Evolutionary conservation across 2,113 vertebrate species (phyloP).

Genomic region (Xiphophorus hellerii): DNA sequence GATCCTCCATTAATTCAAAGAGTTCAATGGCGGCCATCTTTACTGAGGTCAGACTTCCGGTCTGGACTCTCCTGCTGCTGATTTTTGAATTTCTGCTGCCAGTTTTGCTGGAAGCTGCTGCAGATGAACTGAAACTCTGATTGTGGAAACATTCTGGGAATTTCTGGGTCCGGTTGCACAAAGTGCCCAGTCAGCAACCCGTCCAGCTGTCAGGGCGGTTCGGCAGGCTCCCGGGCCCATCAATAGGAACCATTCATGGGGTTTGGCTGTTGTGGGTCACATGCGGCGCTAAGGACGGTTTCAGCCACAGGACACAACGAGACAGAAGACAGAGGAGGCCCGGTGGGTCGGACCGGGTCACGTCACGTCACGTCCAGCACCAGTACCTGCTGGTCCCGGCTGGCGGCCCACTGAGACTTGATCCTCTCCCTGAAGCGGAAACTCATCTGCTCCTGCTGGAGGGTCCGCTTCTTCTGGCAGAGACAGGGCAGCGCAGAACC

Average conservation of each 20-base stretch:
- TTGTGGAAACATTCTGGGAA: conserved; percentile 3
- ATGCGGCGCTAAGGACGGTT: background rate
- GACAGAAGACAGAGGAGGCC: background rate
- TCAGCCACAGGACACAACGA: background rate
- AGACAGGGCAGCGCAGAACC: background rate
- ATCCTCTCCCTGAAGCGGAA: conserved; percentile 74
- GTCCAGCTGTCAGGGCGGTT: background rate
- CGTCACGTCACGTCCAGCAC: too few species aligned
- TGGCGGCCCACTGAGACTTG: conserved; percentile 40
- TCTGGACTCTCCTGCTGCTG: background rate
- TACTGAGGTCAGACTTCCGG: background rate
- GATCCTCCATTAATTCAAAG: too few species aligned
- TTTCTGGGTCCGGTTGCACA: conserved; percentile 11
- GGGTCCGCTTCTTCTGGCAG: conserved; percentile 68
- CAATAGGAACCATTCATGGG: conserved; percentile 44
- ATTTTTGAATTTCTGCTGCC: background rate
- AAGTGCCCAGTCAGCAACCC: conserved; percentile 20
- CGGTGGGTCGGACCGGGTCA: background rate
- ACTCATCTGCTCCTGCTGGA: conserved; percentile 75
- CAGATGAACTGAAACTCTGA: background rate
- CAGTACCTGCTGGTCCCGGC: conserved; percentile 59
- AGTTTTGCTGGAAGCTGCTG: background rate
- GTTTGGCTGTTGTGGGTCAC: conserved; percentile 25
- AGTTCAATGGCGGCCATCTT: background rate
- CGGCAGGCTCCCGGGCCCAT: background rate